Percentiles rank a stretch among this genome's conserved stretches.
Conservation (phyloP, 1,140 invertebrate genomes). For the Ruditapes philippinarum region DNA sequence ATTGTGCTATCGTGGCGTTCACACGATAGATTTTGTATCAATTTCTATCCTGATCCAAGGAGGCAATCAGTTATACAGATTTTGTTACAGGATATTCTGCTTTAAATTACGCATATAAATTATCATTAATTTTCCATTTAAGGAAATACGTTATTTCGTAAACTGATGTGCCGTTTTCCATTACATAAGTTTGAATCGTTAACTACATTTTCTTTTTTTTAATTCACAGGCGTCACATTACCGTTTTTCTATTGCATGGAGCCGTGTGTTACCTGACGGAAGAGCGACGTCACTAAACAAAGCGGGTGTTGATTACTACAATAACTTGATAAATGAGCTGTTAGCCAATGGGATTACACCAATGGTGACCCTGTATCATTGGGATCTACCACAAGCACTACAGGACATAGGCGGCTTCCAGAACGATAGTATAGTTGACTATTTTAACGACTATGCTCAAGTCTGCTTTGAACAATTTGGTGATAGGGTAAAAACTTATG, state of each 20-base stretch:
- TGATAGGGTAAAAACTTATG: conserved; percentile 81
- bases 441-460: conserved; percentile 88
- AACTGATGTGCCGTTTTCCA: too few relatives aligned
- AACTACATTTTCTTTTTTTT: too few relatives aligned
- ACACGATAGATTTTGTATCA: too few relatives aligned
- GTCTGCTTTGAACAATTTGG: conserved; percentile 86
- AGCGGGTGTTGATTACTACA: conserved; percentile 82
- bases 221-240: conserved; percentile 81
- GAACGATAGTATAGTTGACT: conserved; percentile 87
- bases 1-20: too few relatives aligned
- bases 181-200: too few relatives aligned
- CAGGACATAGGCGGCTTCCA: conserved; percentile 87
- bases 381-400: conserved; percentile 87
- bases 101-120: too few relatives aligned
- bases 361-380: conserved; percentile 88
- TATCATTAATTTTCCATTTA: too few relatives aligned
- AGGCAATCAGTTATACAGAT: too few relatives aligned
- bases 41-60: too few relatives aligned
- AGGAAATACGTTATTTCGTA: too few relatives aligned
- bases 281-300: conserved; percentile 72
- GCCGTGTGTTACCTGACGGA: conserved; percentile 81
- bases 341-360: conserved; percentile 77
- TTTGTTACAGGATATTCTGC: too few relatives aligned
- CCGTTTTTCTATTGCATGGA: conserved; percentile 85
- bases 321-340: conserved; percentile 82